Evolutionary conservation across 2,113 vertebrate species (phyloP).

Genomic region (Anthoscopus minutus): DNA sequence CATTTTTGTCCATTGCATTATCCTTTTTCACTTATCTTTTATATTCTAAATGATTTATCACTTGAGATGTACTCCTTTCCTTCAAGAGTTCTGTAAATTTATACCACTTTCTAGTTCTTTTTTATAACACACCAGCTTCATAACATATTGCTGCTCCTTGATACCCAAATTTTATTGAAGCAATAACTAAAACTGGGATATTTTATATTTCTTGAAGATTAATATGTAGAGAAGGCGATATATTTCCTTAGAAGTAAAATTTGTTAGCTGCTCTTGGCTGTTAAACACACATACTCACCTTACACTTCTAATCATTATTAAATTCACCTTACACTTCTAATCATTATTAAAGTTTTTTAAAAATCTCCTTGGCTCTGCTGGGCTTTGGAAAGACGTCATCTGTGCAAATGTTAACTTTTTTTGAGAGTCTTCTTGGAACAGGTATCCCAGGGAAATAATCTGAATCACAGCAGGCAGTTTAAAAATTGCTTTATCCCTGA

Average conservation of each 20-base stretch:
- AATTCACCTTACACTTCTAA: background rate
- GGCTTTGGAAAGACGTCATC: background rate
- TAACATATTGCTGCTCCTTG: background rate
- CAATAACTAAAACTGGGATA: background rate
- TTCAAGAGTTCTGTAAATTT: slow-evolving; percentile 4
- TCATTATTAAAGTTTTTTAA: background rate
- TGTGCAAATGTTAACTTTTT: background rate
- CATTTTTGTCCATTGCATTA: background rate
- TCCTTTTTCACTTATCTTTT: background rate
- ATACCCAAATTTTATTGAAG: background rate
- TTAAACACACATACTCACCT: background rate
- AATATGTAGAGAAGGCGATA: background rate
- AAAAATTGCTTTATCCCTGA: background rate
- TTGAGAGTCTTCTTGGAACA: background rate
- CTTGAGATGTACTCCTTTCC: background rate
- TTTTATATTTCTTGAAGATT: slow-evolving; percentile 4
- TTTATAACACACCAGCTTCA: background rate
- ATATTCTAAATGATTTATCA: slow-evolving; percentile 1
- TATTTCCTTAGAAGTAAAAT: background rate
- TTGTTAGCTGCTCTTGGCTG: background rate
- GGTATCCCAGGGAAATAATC: background rate
- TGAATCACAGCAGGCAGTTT: background rate
- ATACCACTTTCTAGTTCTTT: background rate
- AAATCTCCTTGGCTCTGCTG: background rate
- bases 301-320: background rate